phyloP scores from a whole-genome alignment of 2,113 vertebrate species.

The Addax nasomaculatus region DNA sequence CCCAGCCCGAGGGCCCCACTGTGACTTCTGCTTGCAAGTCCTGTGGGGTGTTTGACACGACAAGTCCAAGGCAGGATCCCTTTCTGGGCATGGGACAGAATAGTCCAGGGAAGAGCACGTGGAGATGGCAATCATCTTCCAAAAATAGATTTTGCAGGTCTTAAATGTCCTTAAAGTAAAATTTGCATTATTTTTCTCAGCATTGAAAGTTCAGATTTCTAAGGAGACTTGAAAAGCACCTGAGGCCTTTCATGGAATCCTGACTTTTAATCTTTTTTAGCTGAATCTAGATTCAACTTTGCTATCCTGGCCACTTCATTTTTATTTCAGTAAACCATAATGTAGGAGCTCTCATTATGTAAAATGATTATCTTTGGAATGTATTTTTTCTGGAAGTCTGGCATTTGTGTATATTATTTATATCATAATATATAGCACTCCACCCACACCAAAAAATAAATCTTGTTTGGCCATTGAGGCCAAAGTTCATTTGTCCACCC shows the following conservation, averaged over 20 bases:
- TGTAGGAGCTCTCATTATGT: background rate
- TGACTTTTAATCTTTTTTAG: background rate
- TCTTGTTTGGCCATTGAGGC: background rate
- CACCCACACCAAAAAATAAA: background rate
- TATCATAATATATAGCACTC: background rate
- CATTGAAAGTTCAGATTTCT: background rate
- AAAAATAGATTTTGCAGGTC: background rate
- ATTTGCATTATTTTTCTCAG: background rate
- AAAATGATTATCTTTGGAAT: background rate
- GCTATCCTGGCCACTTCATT: background rate
- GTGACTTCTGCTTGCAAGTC: fast-evolving
- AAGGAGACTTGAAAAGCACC: background rate
- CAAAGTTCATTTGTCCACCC: background rate
- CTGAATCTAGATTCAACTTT: background rate
- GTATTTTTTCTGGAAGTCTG: background rate
- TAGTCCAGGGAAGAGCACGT: background rate
- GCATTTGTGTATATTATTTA: background rate
- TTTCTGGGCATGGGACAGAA: background rate
- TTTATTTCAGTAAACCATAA: background rate
- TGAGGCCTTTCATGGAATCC: fast-evolving
- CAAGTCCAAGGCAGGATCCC: background rate
- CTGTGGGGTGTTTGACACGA: fast-evolving
- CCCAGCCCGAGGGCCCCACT: fast-evolving
- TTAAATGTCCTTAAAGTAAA: background rate
- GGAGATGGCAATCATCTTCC: background rate